These are phyloP conservation scores for Cyclura pinguis DNA, from an alignment of 2,797 vertebrate genomes.

Conservation along the genomic window DNA sequence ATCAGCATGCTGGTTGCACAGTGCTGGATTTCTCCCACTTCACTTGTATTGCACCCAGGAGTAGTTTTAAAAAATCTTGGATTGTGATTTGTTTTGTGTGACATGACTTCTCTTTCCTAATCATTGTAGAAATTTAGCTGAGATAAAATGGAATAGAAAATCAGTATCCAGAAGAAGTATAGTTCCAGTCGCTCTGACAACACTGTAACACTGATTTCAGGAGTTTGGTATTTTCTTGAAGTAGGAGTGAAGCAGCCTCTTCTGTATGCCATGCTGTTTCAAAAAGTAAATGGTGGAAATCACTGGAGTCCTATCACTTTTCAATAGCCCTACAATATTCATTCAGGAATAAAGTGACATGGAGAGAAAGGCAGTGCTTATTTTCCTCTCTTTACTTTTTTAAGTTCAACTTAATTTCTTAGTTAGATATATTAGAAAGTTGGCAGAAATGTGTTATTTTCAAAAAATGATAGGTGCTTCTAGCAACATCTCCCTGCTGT, in stretches of 20 bases:
- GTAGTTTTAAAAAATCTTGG: not conserved
- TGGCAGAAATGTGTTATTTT: slow-evolving; percentile 12
- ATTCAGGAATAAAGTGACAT: not conserved
- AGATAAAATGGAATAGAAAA: not conserved
- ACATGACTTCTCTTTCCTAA: not conserved
- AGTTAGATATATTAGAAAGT: not conserved
- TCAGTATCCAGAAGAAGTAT: not conserved
- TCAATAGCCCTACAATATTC: not conserved
- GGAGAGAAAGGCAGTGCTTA: not conserved
- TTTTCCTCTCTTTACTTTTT: not conserved
- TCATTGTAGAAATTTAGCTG: not conserved
- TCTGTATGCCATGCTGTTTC: not conserved
- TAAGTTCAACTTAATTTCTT: not conserved
- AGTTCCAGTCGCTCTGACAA: not conserved
- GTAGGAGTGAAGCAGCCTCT: not conserved
- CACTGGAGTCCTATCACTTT: not conserved
- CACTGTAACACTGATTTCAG: not conserved
- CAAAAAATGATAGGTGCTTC: slow-evolving; percentile 14
- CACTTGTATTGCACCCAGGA: too few relatives aligned
- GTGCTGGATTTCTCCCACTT: too few relatives aligned
- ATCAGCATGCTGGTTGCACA: too few relatives aligned
- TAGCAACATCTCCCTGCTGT: not conserved
- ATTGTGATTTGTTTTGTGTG: not conserved
- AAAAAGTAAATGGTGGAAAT: not conserved
- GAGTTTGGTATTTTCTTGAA: not conserved